phyloP scores from a whole-genome alignment of 2,797 vertebrate species.

The Lophura swinhoii region DNA sequence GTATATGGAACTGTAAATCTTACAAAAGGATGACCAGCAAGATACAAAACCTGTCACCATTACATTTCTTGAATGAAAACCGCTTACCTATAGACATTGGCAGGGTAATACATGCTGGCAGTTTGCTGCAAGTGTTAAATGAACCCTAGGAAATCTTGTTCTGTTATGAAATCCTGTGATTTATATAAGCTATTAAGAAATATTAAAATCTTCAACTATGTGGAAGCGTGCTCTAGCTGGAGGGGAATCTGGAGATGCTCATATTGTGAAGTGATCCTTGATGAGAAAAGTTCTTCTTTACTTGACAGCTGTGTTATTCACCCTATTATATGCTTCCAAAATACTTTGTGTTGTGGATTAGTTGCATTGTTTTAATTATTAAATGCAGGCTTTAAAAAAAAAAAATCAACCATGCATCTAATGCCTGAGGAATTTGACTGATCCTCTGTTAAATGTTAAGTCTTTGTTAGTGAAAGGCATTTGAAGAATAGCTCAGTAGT shows the following conservation, averaged over 20 bases:
- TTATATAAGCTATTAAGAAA: conserved; percentile 70
- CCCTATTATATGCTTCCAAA: conserved; percentile 63
- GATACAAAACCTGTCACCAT: conserved; percentile 48
- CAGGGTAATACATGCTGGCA: conserved; percentile 26
- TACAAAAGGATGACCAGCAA: conserved; percentile 22
- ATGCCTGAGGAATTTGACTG: conserved; percentile 71
- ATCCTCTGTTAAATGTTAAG: conserved; percentile 73
- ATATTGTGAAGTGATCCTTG: conserved; percentile 47
- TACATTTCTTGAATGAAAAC: conserved; percentile 42
- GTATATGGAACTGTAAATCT: conserved; percentile 18
- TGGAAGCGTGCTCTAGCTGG: conserved; percentile 14
- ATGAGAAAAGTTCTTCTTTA: conserved; percentile 54
- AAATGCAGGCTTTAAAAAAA: conserved; percentile 58
- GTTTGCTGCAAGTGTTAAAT: conserved; percentile 52
- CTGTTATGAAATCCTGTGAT: conserved; percentile 66
- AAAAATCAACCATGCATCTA: conserved; percentile 55
- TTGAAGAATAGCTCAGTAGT: conserved; percentile 66
- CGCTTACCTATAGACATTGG: conserved; percentile 34
- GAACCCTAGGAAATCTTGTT: conserved; percentile 41
- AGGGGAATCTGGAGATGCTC: conserved; percentile 25
- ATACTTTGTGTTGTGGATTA: conserved; percentile 64
- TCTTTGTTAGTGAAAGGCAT: conserved; percentile 72
- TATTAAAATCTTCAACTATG: conserved; percentile 62
- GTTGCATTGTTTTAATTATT: conserved; percentile 70
- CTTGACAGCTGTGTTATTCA: conserved; percentile 48